Percentiles rank a stretch among this genome's conserved stretches.
These are phyloP conservation scores for Archocentrus centrarchus DNA, from an alignment of 2,113 vertebrate genomes.

Conservation along the genomic window DNA sequence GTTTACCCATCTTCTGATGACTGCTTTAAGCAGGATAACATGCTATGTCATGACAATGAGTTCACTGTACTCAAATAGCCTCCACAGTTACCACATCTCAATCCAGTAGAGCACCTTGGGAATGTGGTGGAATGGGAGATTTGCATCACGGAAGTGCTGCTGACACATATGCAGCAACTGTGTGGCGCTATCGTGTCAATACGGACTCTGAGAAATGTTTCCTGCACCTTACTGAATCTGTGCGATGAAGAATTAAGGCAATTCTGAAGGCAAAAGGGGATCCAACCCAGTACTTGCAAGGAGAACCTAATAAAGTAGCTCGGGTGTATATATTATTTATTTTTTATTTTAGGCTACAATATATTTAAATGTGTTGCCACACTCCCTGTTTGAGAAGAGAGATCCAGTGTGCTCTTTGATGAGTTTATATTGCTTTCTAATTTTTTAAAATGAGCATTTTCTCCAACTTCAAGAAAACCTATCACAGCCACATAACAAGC, in stretches of 20 bases:
- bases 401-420: too few species aligned
- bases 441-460: not conserved
- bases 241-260: not conserved
- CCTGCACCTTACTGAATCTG: not conserved
- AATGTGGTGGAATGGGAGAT: not conserved
- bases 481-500: conserved; percentile 15
- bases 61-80: not conserved
- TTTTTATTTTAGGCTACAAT: too few species aligned
- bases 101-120: not conserved
- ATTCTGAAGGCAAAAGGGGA: too few species aligned
- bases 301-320: not conserved
- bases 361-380: too few species aligned
- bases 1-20: not conserved
- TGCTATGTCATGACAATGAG: fast-evolving
- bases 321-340: not conserved
- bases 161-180: not conserved
- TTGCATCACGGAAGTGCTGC: not conserved
- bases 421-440: not conserved
- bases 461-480: conserved; percentile 13
- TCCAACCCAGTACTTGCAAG: not conserved
- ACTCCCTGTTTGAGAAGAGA: too few species aligned
- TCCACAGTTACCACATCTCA: not conserved
- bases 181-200: not conserved
- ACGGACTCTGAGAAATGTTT: not conserved
- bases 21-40: not conserved